Evolutionary conservation across 2,113 vertebrate genomes (phyloP), one percentile per base, ranked within the genome.

Genomic region (Herpetotheres cachinnans): DNA sequence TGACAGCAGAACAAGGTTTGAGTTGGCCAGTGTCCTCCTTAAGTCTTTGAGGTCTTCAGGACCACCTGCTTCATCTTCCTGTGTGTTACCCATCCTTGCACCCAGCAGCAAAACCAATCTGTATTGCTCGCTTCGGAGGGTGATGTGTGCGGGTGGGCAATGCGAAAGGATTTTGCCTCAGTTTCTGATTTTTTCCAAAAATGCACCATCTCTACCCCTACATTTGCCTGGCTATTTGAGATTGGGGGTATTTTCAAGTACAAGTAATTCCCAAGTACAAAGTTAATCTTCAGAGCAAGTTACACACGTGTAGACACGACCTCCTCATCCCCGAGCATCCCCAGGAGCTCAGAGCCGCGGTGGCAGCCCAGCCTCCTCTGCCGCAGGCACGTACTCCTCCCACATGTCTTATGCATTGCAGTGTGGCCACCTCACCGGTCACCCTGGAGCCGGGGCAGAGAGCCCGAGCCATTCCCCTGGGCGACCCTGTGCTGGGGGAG

Each of bases 261-360:
- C 6, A 7, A n/a, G 19, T 12, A 3, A 22, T 17, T 32, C 6
- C 56, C 34, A 24, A 27, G 19, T 9, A 7, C 5, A 7, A 8
- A 27, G 29, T 29, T 88, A 13, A 25, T 19, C 56, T 34, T 47
- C 3, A 2, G 86, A 13, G 27, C 38, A 7, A 16, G 44, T n/a
- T 13, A 6, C 10, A 1, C 4, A 1, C 2, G 8, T 11, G n/a
- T 16, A 4, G 36, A 11, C 8, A 2, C 6, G 10, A 7, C 54
- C 36, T 36, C 19, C 44, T n/a, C n/a, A 7, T 32, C 50, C 67
- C 27, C 7, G 7, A 38, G 34, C 56, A 61, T 44, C 56, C 47
- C 38, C 4, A 8, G 44, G 54, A 66, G 44, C 42, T 49, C 12
- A 0, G 62, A 14, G 70, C 82, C 11, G 8, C 12, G 7, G 50